phyloP scores from a whole-genome alignment of 1,140 invertebrate species.

The Drosophila insularis region DNA sequence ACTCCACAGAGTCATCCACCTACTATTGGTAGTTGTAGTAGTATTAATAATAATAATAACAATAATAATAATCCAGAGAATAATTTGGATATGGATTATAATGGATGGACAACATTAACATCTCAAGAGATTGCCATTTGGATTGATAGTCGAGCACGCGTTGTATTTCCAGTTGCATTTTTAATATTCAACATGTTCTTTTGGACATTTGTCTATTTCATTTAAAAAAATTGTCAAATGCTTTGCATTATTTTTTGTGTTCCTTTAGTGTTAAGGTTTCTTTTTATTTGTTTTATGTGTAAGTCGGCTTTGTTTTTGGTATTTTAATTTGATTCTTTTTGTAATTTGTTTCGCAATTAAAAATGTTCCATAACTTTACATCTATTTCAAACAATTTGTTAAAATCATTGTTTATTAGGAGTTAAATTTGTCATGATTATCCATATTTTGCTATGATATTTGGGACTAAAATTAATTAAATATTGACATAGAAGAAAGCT shows the following conservation, averaged over 20 bases:
- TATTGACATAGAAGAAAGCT: too few relatives aligned
- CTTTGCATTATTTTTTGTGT: not conserved
- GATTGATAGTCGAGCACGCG: conserved; percentile 90
- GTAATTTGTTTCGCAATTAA: too few relatives aligned
- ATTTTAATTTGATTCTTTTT: not conserved
- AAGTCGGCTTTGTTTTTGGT: not conserved
- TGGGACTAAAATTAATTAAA: too few relatives aligned
- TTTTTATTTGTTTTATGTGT: conserved; percentile 8
- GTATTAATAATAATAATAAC: not conserved
- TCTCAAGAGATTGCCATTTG: conserved; percentile 93
- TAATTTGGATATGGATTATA: conserved; percentile 56
- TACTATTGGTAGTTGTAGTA: not conserved
- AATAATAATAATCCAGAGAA: conserved; percentile 47
- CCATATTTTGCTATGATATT: not conserved
- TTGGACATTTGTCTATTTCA: conserved; percentile 89
- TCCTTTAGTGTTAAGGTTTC: not conserved
- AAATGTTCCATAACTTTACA: not conserved
- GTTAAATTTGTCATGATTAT: too few relatives aligned
- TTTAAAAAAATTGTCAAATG: conserved; percentile 31
- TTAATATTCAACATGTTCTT: conserved; percentile 92
- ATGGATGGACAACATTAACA: conserved; percentile 90
- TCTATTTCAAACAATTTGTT: not conserved
- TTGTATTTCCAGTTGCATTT: conserved; percentile 90
- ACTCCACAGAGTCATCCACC: conserved; percentile 14
- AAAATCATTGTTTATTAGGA: not conserved